Percentiles rank a stretch among this genome's conserved stretches.
Conservation (phyloP, 35 echinoderm and acorn worm genomes). For the Stichopus chloronotus region DNA sequence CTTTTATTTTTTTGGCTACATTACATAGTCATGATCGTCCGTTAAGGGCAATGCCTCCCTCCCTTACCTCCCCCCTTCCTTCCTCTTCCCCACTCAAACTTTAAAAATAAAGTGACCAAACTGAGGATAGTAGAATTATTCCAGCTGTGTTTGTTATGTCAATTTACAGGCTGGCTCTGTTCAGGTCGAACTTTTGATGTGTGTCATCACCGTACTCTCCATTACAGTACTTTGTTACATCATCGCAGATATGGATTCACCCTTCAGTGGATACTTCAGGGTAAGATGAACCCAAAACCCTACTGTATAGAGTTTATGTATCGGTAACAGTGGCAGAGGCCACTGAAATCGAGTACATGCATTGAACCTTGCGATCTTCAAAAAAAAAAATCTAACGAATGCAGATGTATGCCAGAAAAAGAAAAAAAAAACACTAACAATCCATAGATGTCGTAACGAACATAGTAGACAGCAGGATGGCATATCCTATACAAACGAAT, state of each 20-base stretch:
- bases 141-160: too few relatives aligned
- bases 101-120: too few relatives aligned
- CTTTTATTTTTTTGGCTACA: too few relatives aligned
- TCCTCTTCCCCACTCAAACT: too few relatives aligned
- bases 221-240: conserved; percentile 83
- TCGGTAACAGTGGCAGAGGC: not conserved
- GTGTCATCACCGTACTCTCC: conserved; percentile 77
- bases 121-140: too few relatives aligned
- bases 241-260: conserved; percentile 76
- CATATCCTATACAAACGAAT: not conserved
- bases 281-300: conserved; percentile 35
- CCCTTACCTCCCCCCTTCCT: too few relatives aligned
- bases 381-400: not conserved
- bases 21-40: too few relatives aligned
- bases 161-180: conserved; percentile 60
- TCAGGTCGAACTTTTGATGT: conserved; percentile 74
- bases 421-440: not conserved
- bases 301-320: too few relatives aligned
- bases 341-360: not conserved
- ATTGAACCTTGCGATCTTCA: not conserved
- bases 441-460: not conserved
- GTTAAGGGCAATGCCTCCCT: too few relatives aligned
- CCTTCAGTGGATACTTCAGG: conserved; percentile 78
- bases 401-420: not conserved
- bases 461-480: not conserved